Evolutionary conservation across 2,113 vertebrate genomes (phyloP).

Genomic region (Redunca redunca): DNA sequence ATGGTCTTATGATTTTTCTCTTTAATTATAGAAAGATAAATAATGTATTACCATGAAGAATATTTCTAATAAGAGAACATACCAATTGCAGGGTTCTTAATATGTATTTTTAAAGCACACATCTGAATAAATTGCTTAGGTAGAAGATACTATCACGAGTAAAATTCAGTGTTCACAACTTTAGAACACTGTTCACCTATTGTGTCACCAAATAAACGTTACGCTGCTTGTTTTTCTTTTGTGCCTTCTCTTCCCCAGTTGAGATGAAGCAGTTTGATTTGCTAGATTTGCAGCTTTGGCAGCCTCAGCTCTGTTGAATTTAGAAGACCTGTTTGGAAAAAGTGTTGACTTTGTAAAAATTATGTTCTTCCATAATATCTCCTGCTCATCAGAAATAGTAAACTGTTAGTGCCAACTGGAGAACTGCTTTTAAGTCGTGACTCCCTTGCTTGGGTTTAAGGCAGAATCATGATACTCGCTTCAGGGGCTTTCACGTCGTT

Average conservation of each 20-base stretch:
- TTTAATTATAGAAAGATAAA: slow-evolving; percentile 79
- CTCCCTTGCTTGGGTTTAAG: neutral
- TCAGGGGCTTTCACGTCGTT: neutral
- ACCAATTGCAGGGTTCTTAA: slow-evolving; percentile 73
- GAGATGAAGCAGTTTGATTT: slow-evolving; percentile 50
- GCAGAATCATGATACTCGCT: rapidly evolving
- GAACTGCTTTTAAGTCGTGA: neutral
- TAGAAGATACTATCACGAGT: slow-evolving; percentile 70
- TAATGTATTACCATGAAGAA: slow-evolving; percentile 82
- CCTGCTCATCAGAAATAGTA: neutral
- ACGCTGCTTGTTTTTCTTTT: slow-evolving; percentile 85
- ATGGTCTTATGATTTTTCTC: slow-evolving; percentile 75
- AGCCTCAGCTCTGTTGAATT: neutral
- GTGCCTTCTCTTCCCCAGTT: slow-evolving; percentile 55
- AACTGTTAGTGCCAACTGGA: neutral
- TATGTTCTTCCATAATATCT: neutral
- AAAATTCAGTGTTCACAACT: slow-evolving; percentile 38
- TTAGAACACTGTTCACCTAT: slow-evolving; percentile 76
- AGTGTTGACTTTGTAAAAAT: neutral
- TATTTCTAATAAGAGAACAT: slow-evolving; percentile 79
- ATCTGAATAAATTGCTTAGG: slow-evolving; percentile 70
- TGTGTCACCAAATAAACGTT: slow-evolving; percentile 91
- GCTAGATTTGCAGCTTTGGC: neutral
- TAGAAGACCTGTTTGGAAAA: slow-evolving; percentile 10
- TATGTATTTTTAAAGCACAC: slow-evolving; percentile 78